Evolutionary conservation across 53 echinoderm and acorn worm species (phyloP).

Genomic region (Mesocentrotus franciscanus): DNA sequence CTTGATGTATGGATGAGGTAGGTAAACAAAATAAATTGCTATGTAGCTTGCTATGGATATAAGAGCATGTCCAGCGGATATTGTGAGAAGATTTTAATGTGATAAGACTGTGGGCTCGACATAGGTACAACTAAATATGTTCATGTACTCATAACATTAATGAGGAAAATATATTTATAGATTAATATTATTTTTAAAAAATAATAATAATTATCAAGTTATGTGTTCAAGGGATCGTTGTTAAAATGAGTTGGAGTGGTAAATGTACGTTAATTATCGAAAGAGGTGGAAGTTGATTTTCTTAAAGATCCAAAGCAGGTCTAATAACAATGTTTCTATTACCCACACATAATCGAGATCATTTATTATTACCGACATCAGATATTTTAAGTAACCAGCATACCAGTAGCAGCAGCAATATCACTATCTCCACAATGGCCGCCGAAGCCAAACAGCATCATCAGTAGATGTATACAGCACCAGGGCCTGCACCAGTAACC

Average conservation of each 20-base stretch:
- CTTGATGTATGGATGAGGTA: conserved; percentile 24
- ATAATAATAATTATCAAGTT: not conserved
- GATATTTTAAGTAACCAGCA: not conserved
- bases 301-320: too few species aligned
- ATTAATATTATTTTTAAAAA: not conserved
- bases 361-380: not conserved
- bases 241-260: not conserved
- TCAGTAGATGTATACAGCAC: too few species aligned
- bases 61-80: not conserved
- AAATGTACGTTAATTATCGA: not conserved
- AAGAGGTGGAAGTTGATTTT: not conserved
- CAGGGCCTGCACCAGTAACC: not conserved
- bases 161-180: not conserved
- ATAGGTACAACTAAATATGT: not conserved
- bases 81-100: not conserved
- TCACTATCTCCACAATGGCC: too few species aligned
- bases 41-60: not conserved
- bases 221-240: not conserved
- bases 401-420: too few species aligned
- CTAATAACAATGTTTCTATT: not conserved
- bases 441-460: too few species aligned
- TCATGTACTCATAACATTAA: not conserved
- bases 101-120: not conserved
- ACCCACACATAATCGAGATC: not conserved
- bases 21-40: conserved; percentile 25